Percentiles rank a stretch among this genome's conserved stretches.
phyloP scores from a whole-genome alignment of 2,797 vertebrate species.

The Neosilurus hyrtlii region DNA sequence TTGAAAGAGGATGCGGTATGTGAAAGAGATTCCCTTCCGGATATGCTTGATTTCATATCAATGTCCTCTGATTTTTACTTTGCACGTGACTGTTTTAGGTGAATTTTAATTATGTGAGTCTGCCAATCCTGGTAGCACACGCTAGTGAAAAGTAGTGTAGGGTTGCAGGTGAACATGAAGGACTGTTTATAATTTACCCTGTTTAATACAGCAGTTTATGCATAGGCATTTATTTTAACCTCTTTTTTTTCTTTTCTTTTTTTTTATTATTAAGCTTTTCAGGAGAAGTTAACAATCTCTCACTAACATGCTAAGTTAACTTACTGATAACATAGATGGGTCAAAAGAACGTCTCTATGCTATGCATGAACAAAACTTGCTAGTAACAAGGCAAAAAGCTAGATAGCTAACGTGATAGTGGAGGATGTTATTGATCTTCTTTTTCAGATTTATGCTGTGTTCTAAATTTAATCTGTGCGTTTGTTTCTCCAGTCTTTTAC shows the following conservation, averaged over 20 bases:
- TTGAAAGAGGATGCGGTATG: not conserved
- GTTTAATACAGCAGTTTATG: no score
- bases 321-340: not conserved
- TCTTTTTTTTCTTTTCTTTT: no score
- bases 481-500: not conserved
- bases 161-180: not conserved
- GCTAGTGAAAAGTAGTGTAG: not conserved
- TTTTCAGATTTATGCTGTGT: not conserved
- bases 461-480: not conserved
- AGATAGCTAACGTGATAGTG: not conserved
- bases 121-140: not conserved
- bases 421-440: not conserved
- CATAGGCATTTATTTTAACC: no score
- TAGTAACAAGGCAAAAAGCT: not conserved
- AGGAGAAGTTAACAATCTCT: not conserved
- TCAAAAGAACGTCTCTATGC: not conserved
- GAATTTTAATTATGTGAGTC: not conserved
- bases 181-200: not conserved
- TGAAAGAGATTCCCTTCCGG: not conserved
- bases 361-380: no score
- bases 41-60: not conserved
- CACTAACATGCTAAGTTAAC: not conserved
- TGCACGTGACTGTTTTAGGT: not conserved
- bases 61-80: not conserved
- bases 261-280: not conserved